A percentile compares a stretch with the other conserved stretches of the same genome.
Conservation (phyloP, 2,888 invertebrate genomes). For the Caenorhabditis becei region DNA sequence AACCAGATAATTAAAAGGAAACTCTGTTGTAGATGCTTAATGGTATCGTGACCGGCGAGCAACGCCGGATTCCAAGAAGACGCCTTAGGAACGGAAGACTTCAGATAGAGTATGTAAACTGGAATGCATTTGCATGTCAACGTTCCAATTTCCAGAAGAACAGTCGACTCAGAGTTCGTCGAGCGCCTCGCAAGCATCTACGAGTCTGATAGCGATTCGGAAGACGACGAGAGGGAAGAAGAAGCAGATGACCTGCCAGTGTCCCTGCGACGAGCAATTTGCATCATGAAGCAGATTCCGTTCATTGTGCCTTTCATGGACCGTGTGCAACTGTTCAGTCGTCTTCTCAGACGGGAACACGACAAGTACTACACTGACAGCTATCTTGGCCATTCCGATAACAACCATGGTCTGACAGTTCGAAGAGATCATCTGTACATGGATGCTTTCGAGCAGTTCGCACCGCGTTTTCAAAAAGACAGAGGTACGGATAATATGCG, state of each 20-base stretch:
- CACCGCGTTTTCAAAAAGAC: slow-evolving; percentile 81
- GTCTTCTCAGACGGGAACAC: slow-evolving; percentile 33
- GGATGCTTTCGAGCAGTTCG: slow-evolving; percentile 95
- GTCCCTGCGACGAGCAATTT: slow-evolving; percentile 80
- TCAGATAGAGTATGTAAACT: slow-evolving; percentile 9
- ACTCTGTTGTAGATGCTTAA: background rate
- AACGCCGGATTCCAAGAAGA: background rate
- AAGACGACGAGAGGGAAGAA: slow-evolving; percentile 22
- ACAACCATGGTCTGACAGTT: slow-evolving; percentile 71
- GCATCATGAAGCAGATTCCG: slow-evolving; percentile 92
- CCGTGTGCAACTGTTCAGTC: slow-evolving; percentile 84
- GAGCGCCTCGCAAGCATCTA: slow-evolving; percentile 39
- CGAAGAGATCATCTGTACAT: slow-evolving; percentile 94
- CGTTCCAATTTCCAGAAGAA: slow-evolving; percentile 19
- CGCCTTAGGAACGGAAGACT: slow-evolving; percentile 18
- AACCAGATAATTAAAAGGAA: background rate
- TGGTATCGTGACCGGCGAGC: slow-evolving; percentile 9
- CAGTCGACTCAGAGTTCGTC: slow-evolving; percentile 32
- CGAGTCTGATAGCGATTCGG: slow-evolving; percentile 34
- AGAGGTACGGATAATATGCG: slow-evolving; percentile 5
- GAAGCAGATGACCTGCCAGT: slow-evolving; percentile 10
- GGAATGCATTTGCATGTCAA: slow-evolving; percentile 8
- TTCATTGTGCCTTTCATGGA: slow-evolving; percentile 95
- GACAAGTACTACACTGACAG: slow-evolving; percentile 6
- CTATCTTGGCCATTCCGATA: background rate